Conservation (phyloP, 92 coral and sea anemone genomes). For the Phenganax subtilis region DNA sequence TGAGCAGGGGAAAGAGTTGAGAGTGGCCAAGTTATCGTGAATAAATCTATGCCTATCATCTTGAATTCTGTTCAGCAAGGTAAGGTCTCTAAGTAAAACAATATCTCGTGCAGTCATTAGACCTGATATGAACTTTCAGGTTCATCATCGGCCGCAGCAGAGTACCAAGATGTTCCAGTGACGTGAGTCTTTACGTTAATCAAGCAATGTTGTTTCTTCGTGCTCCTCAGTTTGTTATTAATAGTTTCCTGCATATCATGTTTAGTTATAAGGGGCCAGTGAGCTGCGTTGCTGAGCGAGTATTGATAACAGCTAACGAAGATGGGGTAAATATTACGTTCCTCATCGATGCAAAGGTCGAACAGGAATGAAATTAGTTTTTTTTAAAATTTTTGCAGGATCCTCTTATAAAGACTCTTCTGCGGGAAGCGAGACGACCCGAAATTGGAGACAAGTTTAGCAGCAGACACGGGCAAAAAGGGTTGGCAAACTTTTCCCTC, state of each 20-base stretch:
- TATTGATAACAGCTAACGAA: slow-evolving; percentile 72
- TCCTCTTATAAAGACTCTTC: slow-evolving; percentile 82
- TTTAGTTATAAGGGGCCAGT: slow-evolving; percentile 72
- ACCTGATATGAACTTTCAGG: slow-evolving; percentile 43
- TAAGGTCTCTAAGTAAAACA: slow-evolving; percentile 2
- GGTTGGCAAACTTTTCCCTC: slow-evolving; percentile 48
- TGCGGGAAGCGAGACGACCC: slow-evolving; percentile 89
- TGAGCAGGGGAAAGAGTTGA: slow-evolving; percentile 79
- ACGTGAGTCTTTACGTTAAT: slow-evolving; percentile 48
- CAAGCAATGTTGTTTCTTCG: background rate
- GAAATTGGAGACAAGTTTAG: slow-evolving; percentile 98
- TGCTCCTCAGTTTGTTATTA: background rate
- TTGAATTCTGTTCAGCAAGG: slow-evolving; percentile 73
- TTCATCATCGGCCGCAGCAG: slow-evolving; percentile 68
- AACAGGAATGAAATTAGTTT: background rate
- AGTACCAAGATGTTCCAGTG: slow-evolving; percentile 87
- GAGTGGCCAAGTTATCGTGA: slow-evolving; percentile 79
- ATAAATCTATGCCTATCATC: slow-evolving; percentile 97
- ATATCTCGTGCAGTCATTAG: background rate
- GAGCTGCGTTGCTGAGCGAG: slow-evolving; percentile 73
- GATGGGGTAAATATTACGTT: slow-evolving; percentile 57
- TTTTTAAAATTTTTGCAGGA: slow-evolving; percentile 47
- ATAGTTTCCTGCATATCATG: background rate
- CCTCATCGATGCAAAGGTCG: background rate
- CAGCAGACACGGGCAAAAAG: slow-evolving; percentile 97